Percentiles rank a stretch among this genome's conserved stretches.
phyloP scores from a whole-genome alignment of 2,113 vertebrate genomes.

The Lathamus discolor region DNA sequence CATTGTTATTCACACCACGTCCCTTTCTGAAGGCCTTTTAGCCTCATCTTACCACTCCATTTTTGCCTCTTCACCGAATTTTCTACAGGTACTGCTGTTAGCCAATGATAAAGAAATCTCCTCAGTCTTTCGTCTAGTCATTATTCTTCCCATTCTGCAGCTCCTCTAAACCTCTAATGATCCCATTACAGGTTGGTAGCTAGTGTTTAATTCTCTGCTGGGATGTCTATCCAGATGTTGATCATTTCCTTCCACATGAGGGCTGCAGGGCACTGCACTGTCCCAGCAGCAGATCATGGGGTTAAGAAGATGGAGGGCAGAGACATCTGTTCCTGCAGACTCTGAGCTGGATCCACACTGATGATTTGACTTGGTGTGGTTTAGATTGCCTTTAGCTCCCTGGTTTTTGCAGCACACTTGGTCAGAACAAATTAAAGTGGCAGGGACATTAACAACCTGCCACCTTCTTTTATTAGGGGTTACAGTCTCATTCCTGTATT shows the following conservation, averaged over 20 bases:
- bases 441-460: not conserved
- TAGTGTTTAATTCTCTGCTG: slow-evolving; percentile 17
- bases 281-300: not conserved
- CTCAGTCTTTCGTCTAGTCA: slow-evolving; percentile 34
- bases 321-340: not conserved
- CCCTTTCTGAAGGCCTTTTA: not conserved
- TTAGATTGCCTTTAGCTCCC: not conserved
- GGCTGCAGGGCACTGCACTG: not conserved
- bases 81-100: slow-evolving; percentile 14
- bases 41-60: not conserved
- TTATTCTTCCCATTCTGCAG: slow-evolving; percentile 15
- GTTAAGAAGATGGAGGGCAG: not conserved
- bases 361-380: not conserved
- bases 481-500: not conserved
- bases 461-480: not conserved
- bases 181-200: not conserved
- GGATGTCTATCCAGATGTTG: not conserved
- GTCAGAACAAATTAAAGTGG: not conserved
- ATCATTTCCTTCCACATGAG: not conserved
- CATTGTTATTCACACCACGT: not conserved
- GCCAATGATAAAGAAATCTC: slow-evolving; percentile 5
- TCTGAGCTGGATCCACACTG: not conserved
- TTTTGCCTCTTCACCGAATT: slow-evolving; percentile 25
- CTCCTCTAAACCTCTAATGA: slow-evolving; percentile 1
- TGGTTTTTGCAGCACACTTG: not conserved